Evolutionary conservation across 2,113 vertebrate genomes (phyloP), one percentile per base, ranked within the genome.

Genomic region (Miniopterus natalensis): DNA sequence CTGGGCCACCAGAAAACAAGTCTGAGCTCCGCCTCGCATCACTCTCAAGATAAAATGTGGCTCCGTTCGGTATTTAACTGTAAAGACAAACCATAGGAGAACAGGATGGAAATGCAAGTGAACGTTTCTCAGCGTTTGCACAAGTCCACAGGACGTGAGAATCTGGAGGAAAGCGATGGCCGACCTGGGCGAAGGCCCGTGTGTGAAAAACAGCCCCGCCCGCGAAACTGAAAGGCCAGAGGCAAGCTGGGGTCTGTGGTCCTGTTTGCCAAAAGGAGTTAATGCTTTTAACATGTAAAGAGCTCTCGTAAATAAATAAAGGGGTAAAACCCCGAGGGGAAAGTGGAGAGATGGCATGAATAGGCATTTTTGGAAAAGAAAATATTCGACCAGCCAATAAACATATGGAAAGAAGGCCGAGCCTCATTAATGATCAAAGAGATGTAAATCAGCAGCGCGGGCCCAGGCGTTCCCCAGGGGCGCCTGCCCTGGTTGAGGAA

Each of bases 291-390:
- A 29, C 66, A 71, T 49, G 47, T 84, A 65, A 94, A 89, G 61
- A 86, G 71, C 49, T 47, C 79, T 61, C 68, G 42, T 83, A 47
- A 57, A 31, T 89, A 90, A 86, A 63, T 63, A 45, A 81, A 31
- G 84, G 42, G 81, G n/a, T n/a, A 1, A 61, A 25, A 42, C 13
- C 49, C 73, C 49, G 9, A 18, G n/a, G 15, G 36, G 61, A 49
- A 29, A 21, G 25, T 12, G 4, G 25, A 10, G 12, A 9, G 51
- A 59, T 14, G 14, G 36, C 14, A 12, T 2, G 57, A 36, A 25
- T 14, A 68, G 45, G 63, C 29, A 14, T 45, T 53, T 83, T n/a
- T 17, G 55, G 42, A 47, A 59, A 87, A 66, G 55, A 27, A 85
- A 17, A 71, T 21, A 31, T 61, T 47, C 49, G 42, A 21, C 81